A percentile compares a stretch with the other conserved stretches of the same genome.
phyloP scores from a whole-genome alignment of 2,888 invertebrate genomes.

The Crocallis elinguaria region DNA sequence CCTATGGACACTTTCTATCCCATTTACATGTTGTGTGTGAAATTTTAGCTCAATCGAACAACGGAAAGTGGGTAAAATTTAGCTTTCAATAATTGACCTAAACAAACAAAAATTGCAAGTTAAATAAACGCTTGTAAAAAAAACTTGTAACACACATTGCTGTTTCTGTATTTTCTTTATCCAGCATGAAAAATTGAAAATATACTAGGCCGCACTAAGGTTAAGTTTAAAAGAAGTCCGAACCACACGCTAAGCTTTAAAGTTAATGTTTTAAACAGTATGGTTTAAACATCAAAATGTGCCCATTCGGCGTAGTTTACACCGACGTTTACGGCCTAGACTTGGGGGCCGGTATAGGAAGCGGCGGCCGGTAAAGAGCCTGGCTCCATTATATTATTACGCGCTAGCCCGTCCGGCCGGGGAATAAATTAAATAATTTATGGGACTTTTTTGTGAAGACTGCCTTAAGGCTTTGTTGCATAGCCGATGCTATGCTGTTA shows the following conservation, averaged over 20 bases:
- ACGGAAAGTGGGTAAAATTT: too few species aligned
- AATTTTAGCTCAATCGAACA: too few species aligned
- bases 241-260: background rate
- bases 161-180: too few species aligned
- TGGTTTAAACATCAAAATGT: constrained; percentile 51
- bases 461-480: constrained; percentile 23
- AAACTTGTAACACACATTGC: too few species aligned
- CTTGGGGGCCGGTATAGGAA: constrained; percentile 64
- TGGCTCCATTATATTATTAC: constrained; percentile 48
- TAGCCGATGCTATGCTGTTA: background rate
- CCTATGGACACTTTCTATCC: too few species aligned
- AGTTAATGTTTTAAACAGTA: background rate
- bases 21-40: too few species aligned
- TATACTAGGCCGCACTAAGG: too few species aligned
- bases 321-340: constrained; percentile 78
- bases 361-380: constrained; percentile 69
- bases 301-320: constrained; percentile 76
- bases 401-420: constrained; percentile 63
- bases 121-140: too few species aligned
- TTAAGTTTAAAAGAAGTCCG: too few species aligned
- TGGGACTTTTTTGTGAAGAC: constrained; percentile 68
- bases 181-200: too few species aligned
- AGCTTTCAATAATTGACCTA: too few species aligned
- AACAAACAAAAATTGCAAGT: too few species aligned
- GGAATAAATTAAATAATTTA: constrained; percentile 78